Evolutionary conservation across 2,888 invertebrate species (phyloP).

Genomic region (Crossocerus cetratus): DNA sequence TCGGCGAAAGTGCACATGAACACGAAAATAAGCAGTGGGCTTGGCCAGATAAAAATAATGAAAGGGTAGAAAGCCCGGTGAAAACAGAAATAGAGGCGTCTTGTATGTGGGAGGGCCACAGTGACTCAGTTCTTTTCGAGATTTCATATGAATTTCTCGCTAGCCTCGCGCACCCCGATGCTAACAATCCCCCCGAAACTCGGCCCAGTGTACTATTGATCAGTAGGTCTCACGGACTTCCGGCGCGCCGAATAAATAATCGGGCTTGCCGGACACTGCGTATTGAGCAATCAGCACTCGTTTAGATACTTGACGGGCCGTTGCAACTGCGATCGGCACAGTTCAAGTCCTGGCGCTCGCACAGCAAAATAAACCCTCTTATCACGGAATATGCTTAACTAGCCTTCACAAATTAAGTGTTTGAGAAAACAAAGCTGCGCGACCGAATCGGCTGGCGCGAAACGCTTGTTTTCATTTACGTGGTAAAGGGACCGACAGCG

Average conservation of each 20-base stretch:
- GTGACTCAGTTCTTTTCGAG: neutral
- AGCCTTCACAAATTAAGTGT: too few species aligned
- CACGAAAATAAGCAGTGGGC: conserved; percentile 60
- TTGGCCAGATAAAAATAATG: conserved; percentile 65
- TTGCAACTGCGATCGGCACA: conserved; percentile 42
- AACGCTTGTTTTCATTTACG: too few species aligned
- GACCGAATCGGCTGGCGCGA: too few species aligned
- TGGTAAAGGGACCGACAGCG: too few species aligned
- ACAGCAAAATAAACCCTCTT: neutral
- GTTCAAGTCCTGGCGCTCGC: conserved; percentile 44
- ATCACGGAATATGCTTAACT: too few species aligned
- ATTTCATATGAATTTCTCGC: neutral
- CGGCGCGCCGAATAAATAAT: conserved; percentile 64
- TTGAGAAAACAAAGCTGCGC: too few species aligned
- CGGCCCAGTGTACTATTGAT: conserved; percentile 40
- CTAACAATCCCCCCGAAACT: neutral
- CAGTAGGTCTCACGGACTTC: conserved; percentile 63
- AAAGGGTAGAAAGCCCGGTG: conserved; percentile 52
- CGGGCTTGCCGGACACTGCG: conserved; percentile 71
- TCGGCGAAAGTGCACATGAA: conserved; percentile 63
- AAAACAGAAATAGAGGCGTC: conserved; percentile 63
- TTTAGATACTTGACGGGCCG: conserved; percentile 58
- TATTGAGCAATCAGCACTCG: conserved; percentile 74
- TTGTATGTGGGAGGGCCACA: conserved; percentile 21
- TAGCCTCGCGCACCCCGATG: neutral